These are phyloP conservation scores for Menura novaehollandiae DNA, from an alignment of 2,113 vertebrate species.

Conservation along the genomic window DNA sequence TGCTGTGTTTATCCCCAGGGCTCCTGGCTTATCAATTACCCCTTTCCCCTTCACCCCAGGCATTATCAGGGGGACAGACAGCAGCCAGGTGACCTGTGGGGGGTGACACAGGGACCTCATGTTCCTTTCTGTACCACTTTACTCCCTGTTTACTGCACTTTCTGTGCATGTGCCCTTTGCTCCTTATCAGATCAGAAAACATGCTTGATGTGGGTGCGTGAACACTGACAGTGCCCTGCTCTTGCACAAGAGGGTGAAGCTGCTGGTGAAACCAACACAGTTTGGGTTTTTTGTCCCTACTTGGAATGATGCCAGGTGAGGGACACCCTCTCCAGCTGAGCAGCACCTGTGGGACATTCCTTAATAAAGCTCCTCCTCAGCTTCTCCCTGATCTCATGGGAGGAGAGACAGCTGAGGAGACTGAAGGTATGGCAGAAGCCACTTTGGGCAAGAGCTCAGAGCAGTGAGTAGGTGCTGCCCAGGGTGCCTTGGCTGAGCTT, in stretches of 20 bases:
- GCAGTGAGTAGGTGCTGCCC: not conserved
- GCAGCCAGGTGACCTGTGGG: fast-evolving
- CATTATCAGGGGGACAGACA: not conserved
- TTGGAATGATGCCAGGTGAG: not conserved
- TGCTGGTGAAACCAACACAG: not conserved
- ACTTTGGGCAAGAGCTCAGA: not conserved
- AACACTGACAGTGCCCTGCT: not conserved
- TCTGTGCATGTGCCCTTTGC: not conserved
- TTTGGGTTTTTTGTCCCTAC: not conserved
- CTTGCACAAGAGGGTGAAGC: not conserved
- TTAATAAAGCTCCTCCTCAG: not conserved
- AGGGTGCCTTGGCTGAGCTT: not conserved
- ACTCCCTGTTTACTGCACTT: not conserved
- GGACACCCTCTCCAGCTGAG: not conserved
- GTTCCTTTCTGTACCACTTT: not conserved
- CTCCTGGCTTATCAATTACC: not conserved
- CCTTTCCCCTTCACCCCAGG: not conserved
- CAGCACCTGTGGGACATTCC: not conserved
- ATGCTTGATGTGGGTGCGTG: fast-evolving
- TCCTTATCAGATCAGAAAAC: not conserved
- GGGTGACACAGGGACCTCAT: not conserved
- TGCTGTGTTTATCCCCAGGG: not conserved
- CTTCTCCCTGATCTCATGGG: too few relatives aligned
- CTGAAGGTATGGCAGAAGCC: fast-evolving
- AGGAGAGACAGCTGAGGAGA: not conserved